Percentiles rank a stretch among this genome's conserved stretches.
Conservation (phyloP, 2,888 invertebrate genomes). For the Nomada fabriciana region DNA sequence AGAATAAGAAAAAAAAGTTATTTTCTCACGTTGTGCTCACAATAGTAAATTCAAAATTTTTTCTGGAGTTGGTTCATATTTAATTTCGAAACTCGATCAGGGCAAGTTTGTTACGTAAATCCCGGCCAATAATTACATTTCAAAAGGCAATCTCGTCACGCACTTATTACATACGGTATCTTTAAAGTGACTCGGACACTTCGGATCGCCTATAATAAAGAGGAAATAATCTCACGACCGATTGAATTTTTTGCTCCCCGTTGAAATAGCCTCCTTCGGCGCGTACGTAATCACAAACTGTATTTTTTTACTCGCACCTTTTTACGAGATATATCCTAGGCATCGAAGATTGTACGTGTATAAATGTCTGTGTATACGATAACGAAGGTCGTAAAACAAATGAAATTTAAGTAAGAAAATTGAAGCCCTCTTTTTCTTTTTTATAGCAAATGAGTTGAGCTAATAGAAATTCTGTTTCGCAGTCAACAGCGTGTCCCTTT, state of each 20-base stretch:
- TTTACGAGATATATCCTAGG: not conserved
- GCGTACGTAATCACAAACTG: not conserved
- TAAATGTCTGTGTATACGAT: too few species aligned
- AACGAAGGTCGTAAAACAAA: not conserved
- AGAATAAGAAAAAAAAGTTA: not conserved
- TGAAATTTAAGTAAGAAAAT: not conserved
- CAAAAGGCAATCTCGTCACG: slow-evolving; percentile 2
- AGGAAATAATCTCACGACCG: slow-evolving; percentile 16
- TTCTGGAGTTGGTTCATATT: not conserved
- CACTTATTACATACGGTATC: slow-evolving; percentile 15
- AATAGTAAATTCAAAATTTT: not conserved
- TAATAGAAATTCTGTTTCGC: not conserved
- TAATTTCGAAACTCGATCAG: not conserved
- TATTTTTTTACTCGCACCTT: not conserved
- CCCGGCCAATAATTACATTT: slow-evolving; percentile 13
- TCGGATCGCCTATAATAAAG: slow-evolving; percentile 16
- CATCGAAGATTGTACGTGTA: too few species aligned
- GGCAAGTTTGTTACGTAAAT: slow-evolving; percentile 8
- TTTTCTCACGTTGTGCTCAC: not conserved
- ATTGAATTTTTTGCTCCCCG: slow-evolving; percentile 6
- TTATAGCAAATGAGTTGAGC: not conserved
- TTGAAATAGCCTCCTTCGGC: not conserved
- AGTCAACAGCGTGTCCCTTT: too few species aligned
- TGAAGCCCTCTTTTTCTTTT: not conserved
- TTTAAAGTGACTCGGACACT: slow-evolving; percentile 14